Percentiles rank a stretch among this genome's conserved stretches.
phyloP scores from a whole-genome alignment of 1,140 invertebrate genomes.

The Goniozus legneri region DNA sequence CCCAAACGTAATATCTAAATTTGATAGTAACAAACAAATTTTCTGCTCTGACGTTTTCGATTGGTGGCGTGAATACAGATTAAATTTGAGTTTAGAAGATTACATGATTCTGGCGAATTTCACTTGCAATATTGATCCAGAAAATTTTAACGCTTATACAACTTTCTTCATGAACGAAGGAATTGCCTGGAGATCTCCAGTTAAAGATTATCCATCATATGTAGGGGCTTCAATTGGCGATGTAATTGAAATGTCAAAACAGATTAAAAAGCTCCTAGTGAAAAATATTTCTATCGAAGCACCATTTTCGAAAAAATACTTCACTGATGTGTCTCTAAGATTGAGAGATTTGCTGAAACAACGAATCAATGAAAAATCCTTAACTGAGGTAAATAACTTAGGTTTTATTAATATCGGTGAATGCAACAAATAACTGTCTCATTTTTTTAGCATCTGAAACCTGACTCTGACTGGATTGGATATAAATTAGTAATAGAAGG shows the following conservation, averaged over 20 bases:
- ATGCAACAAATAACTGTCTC: slow-evolving; percentile 1
- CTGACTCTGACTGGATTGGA: slow-evolving; percentile 14
- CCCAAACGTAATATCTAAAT: slow-evolving; percentile 18
- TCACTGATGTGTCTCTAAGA: slow-evolving; percentile 12
- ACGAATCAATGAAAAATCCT: background rate
- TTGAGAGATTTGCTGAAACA: slow-evolving; percentile 23
- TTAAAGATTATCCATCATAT: slow-evolving; percentile 26
- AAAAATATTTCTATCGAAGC: slow-evolving; percentile 19
- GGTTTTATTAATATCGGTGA: background rate
- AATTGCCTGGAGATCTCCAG: slow-evolving; percentile 26
- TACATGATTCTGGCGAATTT: slow-evolving; percentile 38
- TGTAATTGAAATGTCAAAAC: slow-evolving; percentile 23
- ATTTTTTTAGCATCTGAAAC: slow-evolving; percentile 17
- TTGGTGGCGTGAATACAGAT: slow-evolving; percentile 27
- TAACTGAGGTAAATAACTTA: background rate
- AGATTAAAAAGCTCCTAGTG: background rate
- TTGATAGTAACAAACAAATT: slow-evolving; percentile 8
- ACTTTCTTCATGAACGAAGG: slow-evolving; percentile 29
- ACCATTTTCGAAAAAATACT: slow-evolving; percentile 30
- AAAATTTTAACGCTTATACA: slow-evolving; percentile 37
- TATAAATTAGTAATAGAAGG: slow-evolving; percentile 34
- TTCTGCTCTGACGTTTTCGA: slow-evolving; percentile 32
- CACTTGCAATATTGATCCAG: slow-evolving; percentile 33
- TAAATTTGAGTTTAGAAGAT: slow-evolving; percentile 30
- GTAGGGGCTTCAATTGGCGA: slow-evolving; percentile 21